phyloP scores from a whole-genome alignment of 2,113 vertebrate species.

The Poeciliopsis turrubarensis region DNA sequence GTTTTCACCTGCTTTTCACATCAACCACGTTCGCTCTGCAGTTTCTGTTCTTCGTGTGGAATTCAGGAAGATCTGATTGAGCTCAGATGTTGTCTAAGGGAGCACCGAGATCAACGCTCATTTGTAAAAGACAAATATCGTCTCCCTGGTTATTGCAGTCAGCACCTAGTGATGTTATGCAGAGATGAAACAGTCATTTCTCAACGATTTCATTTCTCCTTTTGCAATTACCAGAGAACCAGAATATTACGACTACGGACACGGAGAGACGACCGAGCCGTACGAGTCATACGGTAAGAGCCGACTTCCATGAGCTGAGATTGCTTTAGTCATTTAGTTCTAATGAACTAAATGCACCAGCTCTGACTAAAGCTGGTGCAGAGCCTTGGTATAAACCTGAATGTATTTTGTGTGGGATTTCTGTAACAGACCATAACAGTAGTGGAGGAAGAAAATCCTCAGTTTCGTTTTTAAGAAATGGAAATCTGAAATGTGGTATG shows the following conservation, averaged over 20 bases:
- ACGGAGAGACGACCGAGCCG: slow-evolving; percentile 92
- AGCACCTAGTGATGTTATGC: slow-evolving; percentile 43
- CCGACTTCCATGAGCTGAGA: neutral
- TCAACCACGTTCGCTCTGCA: slow-evolving; percentile 17
- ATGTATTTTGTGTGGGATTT: no score
- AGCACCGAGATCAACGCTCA: slow-evolving; percentile 62
- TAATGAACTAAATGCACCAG: no score
- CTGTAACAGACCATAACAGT: no score
- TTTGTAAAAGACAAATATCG: slow-evolving; percentile 7
- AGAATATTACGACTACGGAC: slow-evolving; percentile 98
- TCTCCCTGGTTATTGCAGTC: slow-evolving; percentile 35
- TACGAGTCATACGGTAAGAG: slow-evolving; percentile 93
- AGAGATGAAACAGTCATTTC: slow-evolving; percentile 33
- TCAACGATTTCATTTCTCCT: neutral
- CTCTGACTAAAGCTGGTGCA: no score
- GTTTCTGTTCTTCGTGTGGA: slow-evolving; percentile 31
- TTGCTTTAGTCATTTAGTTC: no score
- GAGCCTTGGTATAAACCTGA: no score
- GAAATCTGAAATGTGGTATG: no score
- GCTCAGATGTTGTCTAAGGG: slow-evolving; percentile 28
- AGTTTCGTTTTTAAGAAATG: no score
- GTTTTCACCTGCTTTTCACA: slow-evolving; percentile 55
- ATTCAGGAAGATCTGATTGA: slow-evolving; percentile 30
- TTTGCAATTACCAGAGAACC: slow-evolving; percentile 84
- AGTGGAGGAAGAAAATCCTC: no score